Evolutionary conservation across 2,888 invertebrate species (phyloP).

Genomic region (Eupithecia vulgata): DNA sequence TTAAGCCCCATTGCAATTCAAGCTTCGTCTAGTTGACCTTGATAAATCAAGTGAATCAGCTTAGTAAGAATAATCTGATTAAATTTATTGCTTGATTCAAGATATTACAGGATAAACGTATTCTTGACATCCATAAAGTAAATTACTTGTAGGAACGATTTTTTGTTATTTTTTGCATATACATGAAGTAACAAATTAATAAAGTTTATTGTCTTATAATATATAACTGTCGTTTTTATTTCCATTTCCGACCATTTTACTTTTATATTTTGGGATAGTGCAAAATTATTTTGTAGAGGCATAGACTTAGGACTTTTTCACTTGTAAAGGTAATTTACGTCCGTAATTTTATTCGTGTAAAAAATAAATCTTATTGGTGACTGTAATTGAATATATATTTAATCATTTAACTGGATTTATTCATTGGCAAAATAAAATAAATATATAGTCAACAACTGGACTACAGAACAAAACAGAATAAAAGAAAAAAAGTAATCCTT

Average conservation of each 20-base stretch:
- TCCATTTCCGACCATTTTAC: not conserved
- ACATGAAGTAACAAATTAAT: no score
- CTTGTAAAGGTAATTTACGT: not conserved
- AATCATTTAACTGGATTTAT: not conserved
- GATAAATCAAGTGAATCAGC: conserved; percentile 51
- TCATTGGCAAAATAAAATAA: not conserved
- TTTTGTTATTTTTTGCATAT: not conserved
- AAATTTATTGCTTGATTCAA: conserved; percentile 20
- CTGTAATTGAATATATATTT: not conserved
- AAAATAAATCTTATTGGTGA: not conserved
- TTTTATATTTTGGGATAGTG: not conserved
- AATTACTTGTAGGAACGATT: not conserved
- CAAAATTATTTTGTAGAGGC: not conserved
- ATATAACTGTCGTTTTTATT: not conserved
- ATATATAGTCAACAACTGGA: not conserved
- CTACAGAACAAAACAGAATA: not conserved
- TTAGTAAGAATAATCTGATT: conserved; percentile 19
- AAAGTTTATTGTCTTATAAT: no score
- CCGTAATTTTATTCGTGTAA: not conserved
- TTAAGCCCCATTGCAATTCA: conserved; percentile 53
- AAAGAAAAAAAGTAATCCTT: not conserved
- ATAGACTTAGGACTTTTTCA: no score
- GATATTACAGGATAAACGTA: conserved; percentile 2
- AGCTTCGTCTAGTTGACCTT: conserved; percentile 57
- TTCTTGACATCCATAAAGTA: not conserved